A percentile compares a stretch with the other conserved stretches of the same genome.
Conservation (phyloP, 2,113 vertebrate genomes). For the Ariopsis seemanni region DNA sequence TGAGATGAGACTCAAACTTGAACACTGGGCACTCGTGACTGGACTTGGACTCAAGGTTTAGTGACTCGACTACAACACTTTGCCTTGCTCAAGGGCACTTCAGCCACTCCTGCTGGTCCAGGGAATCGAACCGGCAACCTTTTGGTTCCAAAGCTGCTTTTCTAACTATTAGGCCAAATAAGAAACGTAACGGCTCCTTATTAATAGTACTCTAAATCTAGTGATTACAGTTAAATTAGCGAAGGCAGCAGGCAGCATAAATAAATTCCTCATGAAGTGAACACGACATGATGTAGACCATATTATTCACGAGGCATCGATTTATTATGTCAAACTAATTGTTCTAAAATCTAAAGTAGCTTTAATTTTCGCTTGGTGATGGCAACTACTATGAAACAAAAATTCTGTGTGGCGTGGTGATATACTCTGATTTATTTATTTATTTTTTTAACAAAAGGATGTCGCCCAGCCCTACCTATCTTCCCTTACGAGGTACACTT, state of each 20-base stretch:
- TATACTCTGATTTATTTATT: not conserved
- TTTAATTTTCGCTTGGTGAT: not conserved
- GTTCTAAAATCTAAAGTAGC: not conserved
- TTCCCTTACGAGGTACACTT: slow-evolving; percentile 14
- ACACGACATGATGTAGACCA: not conserved
- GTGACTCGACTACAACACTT: too few species aligned
- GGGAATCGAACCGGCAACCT: too few species aligned
- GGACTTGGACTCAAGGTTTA: too few species aligned
- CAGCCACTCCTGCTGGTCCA: too few species aligned
- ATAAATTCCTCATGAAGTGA: not conserved
- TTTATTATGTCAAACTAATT: not conserved
- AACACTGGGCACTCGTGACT: too few species aligned
- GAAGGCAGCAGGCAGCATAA: not conserved
- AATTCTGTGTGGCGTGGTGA: not conserved
- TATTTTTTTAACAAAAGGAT: not conserved
- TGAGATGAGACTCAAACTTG: too few species aligned
- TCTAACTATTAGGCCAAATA: not conserved
- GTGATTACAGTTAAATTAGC: not conserved
- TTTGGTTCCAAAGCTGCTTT: too few species aligned
- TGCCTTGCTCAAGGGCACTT: too few species aligned
- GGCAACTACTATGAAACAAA: not conserved
- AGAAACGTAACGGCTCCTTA: not conserved
- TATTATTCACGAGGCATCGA: not conserved
- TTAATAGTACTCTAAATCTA: not conserved
- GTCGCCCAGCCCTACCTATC: not conserved